These are phyloP conservation scores for Alligator sinensis DNA, from an alignment of 2,113 vertebrate genomes.

Conservation along the genomic window DNA sequence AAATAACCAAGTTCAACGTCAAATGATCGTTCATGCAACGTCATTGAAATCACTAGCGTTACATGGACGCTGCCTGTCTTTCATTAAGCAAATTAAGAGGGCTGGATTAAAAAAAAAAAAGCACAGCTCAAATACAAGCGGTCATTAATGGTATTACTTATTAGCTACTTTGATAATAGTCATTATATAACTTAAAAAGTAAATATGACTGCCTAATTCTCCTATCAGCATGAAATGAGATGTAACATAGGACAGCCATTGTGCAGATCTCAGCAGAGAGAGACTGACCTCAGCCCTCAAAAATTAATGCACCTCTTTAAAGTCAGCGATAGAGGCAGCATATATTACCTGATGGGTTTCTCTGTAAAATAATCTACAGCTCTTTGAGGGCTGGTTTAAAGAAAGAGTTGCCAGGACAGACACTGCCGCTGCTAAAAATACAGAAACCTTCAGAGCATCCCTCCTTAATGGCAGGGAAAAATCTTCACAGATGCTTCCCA, in stretches of 20 bases:
- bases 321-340: slow-evolving; percentile 64
- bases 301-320: slow-evolving; percentile 66
- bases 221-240: slow-evolving; percentile 30
- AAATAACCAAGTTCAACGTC: fast-evolving
- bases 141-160: background rate
- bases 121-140: background rate
- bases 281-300: slow-evolving; percentile 51
- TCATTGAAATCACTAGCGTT: background rate
- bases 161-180: background rate
- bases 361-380: slow-evolving; percentile 56
- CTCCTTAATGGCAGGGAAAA: slow-evolving; percentile 56
- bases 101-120: background rate
- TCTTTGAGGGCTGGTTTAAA: slow-evolving; percentile 69
- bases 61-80: background rate
- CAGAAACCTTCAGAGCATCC: slow-evolving; percentile 50
- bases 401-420: slow-evolving; percentile 48
- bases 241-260: slow-evolving; percentile 30
- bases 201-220: slow-evolving; percentile 25
- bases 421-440: slow-evolving; percentile 71
- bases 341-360: slow-evolving; percentile 48
- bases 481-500: background rate
- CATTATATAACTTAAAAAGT: background rate
- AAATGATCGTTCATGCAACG: background rate
- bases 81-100: background rate
- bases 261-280: slow-evolving; percentile 60